A percentile compares a stretch with the other conserved stretches of the same genome.
These are phyloP conservation scores for Artemia sp. DNA, from an alignment of 2,888 invertebrate genomes.

Conservation along the genomic window DNA sequence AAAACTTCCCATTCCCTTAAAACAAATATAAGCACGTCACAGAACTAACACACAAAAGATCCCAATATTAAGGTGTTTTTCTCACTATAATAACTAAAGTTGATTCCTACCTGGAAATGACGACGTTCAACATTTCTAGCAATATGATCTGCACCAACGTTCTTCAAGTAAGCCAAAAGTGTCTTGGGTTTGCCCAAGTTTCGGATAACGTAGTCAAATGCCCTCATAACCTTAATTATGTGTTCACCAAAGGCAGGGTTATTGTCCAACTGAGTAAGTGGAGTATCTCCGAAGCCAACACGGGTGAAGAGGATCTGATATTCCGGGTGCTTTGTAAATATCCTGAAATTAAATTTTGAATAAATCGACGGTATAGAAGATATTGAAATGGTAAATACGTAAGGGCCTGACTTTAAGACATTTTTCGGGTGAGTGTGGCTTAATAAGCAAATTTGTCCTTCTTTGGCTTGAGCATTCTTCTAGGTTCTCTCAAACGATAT, in stretches of 20 bases:
- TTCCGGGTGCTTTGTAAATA: slow-evolving; percentile 4
- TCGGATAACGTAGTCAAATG: slow-evolving; percentile 8
- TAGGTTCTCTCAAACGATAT: too few species aligned
- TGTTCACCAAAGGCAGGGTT: slow-evolving; percentile 8
- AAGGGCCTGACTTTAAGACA: too few species aligned
- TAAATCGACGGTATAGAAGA: neutral
- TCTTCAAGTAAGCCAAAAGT: neutral
- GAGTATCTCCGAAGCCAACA: slow-evolving; percentile 1
- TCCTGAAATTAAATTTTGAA: neutral
- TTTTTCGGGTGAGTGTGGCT: too few species aligned
- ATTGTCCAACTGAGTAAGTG: neutral
- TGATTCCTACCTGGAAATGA: slow-evolving; percentile 3
- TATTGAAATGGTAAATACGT: neutral
- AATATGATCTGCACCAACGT: neutral
- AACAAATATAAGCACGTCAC: too few species aligned
- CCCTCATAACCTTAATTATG: slow-evolving; percentile 9
- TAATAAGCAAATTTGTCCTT: too few species aligned
- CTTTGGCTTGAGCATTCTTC: too few species aligned
- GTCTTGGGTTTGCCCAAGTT: neutral
- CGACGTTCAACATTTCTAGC: slow-evolving; percentile 11
- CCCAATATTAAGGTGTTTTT: too few species aligned
- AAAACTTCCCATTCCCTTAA: too few species aligned
- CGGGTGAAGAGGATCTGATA: neutral
- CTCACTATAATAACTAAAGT: too few species aligned
- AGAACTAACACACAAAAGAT: too few species aligned